Evolutionary conservation across 2,797 vertebrate genomes (phyloP).

Genomic region (Podarcis lilfordi): DNA sequence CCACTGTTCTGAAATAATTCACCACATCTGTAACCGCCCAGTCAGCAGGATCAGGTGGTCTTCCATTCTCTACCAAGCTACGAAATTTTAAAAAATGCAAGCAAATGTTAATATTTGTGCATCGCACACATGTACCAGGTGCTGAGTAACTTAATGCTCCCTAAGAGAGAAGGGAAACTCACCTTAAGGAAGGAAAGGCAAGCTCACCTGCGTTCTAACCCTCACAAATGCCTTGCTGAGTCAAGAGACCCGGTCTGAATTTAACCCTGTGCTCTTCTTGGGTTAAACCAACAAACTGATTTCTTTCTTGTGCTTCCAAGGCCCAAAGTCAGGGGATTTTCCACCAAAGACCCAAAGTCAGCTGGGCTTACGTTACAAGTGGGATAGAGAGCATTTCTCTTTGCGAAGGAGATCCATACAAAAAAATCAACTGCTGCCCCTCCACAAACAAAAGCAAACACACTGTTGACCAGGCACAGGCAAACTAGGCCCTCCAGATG

Average conservation of each 20-base stretch:
- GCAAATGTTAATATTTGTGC: conserved; percentile 42
- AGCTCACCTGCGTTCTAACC: background rate
- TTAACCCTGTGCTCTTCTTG: background rate
- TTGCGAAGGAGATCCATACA: no score
- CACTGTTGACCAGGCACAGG: no score
- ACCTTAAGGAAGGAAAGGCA: background rate
- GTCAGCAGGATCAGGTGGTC: conserved; percentile 92
- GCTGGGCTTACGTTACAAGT: no score
- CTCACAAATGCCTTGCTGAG: background rate
- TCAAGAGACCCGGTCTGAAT: background rate
- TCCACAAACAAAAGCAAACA: no score
- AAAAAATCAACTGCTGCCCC: no score
- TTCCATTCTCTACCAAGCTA: conserved; percentile 93
- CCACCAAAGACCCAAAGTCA: no score
- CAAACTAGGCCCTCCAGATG: no score
- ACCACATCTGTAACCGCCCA: conserved; percentile 96
- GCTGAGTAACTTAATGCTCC: rapidly evolving
- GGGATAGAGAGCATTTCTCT: no score
- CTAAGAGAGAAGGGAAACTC: background rate
- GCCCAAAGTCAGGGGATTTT: background rate
- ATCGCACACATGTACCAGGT: background rate
- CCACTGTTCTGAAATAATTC: conserved; percentile 96
- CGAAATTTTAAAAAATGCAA: conserved; percentile 66
- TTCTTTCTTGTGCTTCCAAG: background rate
- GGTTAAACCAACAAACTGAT: background rate